Conservation (phyloP, 1,140 invertebrate species). For the Zeugodacus cucurbitae region DNA sequence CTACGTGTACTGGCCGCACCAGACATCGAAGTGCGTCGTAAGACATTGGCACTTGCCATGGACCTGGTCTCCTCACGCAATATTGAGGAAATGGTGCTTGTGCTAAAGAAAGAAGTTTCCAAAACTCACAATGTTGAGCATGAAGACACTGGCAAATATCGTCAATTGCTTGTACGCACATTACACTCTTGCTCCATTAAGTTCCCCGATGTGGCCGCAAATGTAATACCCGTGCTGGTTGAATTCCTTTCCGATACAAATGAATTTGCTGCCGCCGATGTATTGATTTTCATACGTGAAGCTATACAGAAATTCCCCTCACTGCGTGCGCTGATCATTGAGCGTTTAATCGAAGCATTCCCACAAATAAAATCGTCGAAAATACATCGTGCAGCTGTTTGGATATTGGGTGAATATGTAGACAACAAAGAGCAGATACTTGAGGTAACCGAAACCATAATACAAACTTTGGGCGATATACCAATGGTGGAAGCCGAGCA, state of each 20-base stretch:
- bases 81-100: constrained; percentile 95
- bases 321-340: constrained; percentile 82
- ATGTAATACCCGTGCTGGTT: constrained; percentile 93
- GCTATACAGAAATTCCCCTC: constrained; percentile 93
- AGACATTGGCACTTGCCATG: constrained; percentile 88
- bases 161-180: constrained; percentile 94
- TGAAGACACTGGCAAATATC: constrained; percentile 95
- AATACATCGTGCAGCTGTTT: constrained; percentile 94
- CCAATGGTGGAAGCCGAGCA: constrained; percentile 93
- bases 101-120: constrained; percentile 94
- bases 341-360: constrained; percentile 85
- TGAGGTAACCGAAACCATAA: constrained; percentile 81
- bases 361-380: constrained; percentile 84
- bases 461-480: constrained; percentile 84
- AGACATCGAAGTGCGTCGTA: constrained; percentile 93
- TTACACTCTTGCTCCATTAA: constrained; percentile 95
- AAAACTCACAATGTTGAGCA: constrained; percentile 93
- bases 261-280: constrained; percentile 93
- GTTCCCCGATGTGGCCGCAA: constrained; percentile 96
- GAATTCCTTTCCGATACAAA: constrained; percentile 96
- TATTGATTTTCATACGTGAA: constrained; percentile 94
- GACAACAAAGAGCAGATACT: constrained; percentile 81
- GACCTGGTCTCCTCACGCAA: constrained; percentile 94
- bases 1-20: constrained; percentile 91
- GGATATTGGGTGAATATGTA: constrained; percentile 98